Evolutionary conservation across 1,140 invertebrate genomes (phyloP).

Genomic region (Nilaparvata lugens): DNA sequence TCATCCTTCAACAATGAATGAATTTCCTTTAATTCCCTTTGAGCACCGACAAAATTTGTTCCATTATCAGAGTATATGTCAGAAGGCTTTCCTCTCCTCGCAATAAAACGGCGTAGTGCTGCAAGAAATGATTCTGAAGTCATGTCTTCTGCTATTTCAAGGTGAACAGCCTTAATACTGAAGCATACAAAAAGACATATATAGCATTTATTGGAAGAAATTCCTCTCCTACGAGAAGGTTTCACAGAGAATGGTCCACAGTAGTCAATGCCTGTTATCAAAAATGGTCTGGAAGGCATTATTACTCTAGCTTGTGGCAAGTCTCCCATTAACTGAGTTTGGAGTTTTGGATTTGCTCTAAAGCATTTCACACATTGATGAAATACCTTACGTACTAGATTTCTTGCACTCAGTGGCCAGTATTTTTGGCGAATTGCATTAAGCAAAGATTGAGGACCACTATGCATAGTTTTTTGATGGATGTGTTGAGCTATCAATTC

Average conservation of each 20-base stretch:
- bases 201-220: background rate
- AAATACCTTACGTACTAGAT: background rate
- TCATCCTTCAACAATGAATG: too few species aligned
- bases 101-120: conserved; percentile 17
- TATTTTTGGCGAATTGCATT: background rate
- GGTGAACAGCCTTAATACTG: too few species aligned
- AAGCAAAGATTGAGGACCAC: background rate
- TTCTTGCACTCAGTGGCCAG: background rate
- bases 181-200: background rate
- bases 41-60: conserved; percentile 30
- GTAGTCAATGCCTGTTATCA: background rate
- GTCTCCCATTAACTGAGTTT: background rate
- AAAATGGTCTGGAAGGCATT: background rate
- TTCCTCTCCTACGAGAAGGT: background rate
- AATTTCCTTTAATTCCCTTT: conserved; percentile 5
- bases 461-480: background rate
- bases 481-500: background rate
- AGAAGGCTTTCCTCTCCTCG: conserved; percentile 25
- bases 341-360: background rate
- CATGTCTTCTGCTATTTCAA: too few species aligned
- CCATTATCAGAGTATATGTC: conserved; percentile 28
- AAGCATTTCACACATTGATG: background rate
- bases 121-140: conserved; percentile 15
- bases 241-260: background rate
- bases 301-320: background rate